Evolutionary conservation across 2,797 vertebrate genomes (phyloP), one percentile per base, ranked within the genome.

Genomic region (Acrossocheilus fasciatus): DNA sequence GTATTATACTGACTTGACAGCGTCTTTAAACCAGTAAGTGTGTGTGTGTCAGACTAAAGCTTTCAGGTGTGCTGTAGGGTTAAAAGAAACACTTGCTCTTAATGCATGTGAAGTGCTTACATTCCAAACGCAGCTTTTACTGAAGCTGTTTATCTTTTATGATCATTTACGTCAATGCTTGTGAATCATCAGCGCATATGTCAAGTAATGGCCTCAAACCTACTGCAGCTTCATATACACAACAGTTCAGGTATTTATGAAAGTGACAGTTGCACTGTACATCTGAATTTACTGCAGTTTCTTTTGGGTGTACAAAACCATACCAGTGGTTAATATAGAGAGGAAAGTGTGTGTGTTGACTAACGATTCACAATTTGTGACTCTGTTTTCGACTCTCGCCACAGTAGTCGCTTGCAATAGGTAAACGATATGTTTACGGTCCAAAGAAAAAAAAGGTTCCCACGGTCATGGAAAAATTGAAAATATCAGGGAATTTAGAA

Each of bases 111-210:
- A 86, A 69, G 39, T 74, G 17, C 26, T 77, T 68, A 45, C 70
- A 82, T 82, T 75, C 79, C 72, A 54, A 34, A 45, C 70, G 3
- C 70, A 23, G 57, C 79, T 86, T 68, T 86, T 82, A 81, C 26
- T 57, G 72, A 68, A 74, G 50, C 45, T 57, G 72, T 69, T 82
- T 82, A 43, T 75, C 64, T 50, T 87, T 43, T 23, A 64, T 77
- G 72, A 43, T 36, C n/a, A 50, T 72, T 69, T 64, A 47, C 12
- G 3, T 83, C 36, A 83, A 17, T 54, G 36, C 23, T 70, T 20
- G 64, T 68, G 80, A 69, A 54, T 81, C 43, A 36, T 81, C 64
- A 68, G 80, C 30, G 12, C 52, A 15, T 34, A 81, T 69, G 45
- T 81, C 12, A 81, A 39, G 30, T 36, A 64, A 50, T 50, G 57